phyloP scores from a whole-genome alignment of 1,140 invertebrate genomes.

The Berghia stephanieae region DNA sequence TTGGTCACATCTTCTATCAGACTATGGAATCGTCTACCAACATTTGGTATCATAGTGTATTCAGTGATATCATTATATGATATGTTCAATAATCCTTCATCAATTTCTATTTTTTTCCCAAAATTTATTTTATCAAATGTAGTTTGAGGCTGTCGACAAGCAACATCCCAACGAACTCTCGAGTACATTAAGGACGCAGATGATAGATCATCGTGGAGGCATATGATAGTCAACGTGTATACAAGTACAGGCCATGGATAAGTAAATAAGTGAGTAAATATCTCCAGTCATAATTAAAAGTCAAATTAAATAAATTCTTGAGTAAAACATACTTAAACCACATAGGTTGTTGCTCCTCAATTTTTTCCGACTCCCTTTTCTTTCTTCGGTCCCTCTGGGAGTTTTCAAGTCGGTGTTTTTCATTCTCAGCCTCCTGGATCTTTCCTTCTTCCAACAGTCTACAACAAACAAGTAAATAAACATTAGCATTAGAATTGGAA shows the following conservation, averaged over 20 bases:
- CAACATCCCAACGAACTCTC: too few relatives aligned
- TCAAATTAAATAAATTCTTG: background rate
- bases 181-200: too few relatives aligned
- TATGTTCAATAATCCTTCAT: too few relatives aligned
- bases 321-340: constrained; percentile 74
- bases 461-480: background rate
- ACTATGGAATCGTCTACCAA: too few relatives aligned
- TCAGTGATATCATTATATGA: too few relatives aligned
- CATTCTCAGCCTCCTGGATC: constrained; percentile 76
- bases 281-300: background rate
- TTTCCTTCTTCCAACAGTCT: constrained; percentile 80
- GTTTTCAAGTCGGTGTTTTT: constrained; percentile 77
- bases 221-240: background rate
- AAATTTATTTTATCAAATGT: too few relatives aligned
- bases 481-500: background rate
- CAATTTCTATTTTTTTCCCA: too few relatives aligned
- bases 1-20: too few relatives aligned
- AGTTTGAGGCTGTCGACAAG: background rate
- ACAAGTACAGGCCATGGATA: background rate
- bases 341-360: constrained; percentile 68
- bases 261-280: background rate
- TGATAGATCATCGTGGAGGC: background rate
- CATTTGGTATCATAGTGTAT: too few relatives aligned
- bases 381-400: constrained; percentile 76
- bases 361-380: constrained; percentile 71